These are phyloP conservation scores for Leptatherina wallacei DNA, from an alignment of 2,797 vertebrate species.

Conservation along the genomic window DNA sequence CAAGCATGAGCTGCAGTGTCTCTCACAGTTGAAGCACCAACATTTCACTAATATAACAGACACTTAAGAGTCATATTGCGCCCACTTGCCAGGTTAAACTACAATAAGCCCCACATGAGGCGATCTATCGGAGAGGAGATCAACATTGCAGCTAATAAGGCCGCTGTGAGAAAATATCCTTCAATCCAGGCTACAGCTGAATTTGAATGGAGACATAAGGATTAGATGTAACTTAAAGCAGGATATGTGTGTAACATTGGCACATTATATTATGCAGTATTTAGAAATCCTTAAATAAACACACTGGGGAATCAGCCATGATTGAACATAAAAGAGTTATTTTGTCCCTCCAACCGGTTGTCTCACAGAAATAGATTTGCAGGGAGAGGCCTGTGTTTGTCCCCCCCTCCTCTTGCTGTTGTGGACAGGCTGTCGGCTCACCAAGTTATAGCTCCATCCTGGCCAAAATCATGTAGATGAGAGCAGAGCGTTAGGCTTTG, in stretches of 20 bases:
- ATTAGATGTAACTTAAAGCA: neutral
- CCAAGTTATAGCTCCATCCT: conserved; percentile 31
- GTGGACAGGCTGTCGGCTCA: conserved; percentile 28
- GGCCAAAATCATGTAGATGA: conserved; percentile 37
- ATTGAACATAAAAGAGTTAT: neutral
- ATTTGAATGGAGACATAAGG: neutral
- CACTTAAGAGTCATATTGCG: conserved; percentile 1
- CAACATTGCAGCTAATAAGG: neutral
- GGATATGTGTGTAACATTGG: no score
- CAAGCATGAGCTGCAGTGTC: conserved; percentile 27
- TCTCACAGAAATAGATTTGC: neutral
- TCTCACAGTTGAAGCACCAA: conserved; percentile 64
- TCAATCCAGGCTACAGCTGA: no score
- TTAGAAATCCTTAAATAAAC: neutral
- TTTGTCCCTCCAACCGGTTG: neutral
- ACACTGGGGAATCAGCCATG: neutral
- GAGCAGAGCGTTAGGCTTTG: conserved; percentile 39
- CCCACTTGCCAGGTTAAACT: neutral
- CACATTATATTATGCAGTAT: neutral
- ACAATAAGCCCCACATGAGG: neutral
- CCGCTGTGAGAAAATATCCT: no score
- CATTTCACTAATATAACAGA: conserved; percentile 26
- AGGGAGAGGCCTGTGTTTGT: neutral
- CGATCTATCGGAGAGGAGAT: neutral
- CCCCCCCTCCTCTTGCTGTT: neutral